These are phyloP conservation scores for Monochamus alternatus DNA, from an alignment of 2,888 invertebrate genomes.

Conservation along the genomic window DNA sequence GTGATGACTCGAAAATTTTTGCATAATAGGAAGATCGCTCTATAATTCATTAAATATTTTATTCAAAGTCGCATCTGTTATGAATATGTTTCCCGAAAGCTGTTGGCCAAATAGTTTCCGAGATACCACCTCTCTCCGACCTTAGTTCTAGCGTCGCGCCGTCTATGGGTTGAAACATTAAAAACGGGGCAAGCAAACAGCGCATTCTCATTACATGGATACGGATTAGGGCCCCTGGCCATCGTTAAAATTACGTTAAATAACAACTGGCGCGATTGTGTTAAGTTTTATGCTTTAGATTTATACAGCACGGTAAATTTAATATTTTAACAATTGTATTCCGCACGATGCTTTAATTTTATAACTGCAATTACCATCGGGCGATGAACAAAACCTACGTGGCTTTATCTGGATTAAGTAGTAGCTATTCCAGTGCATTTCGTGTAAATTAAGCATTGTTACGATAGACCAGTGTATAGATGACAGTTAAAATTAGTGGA, in stretches of 20 bases:
- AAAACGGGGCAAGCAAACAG: conserved; percentile 18
- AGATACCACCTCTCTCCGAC: no score
- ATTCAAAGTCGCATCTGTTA: no score
- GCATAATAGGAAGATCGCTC: no score
- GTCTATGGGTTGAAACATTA: conserved; percentile 1
- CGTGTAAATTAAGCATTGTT: no score
- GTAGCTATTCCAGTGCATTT: neutral
- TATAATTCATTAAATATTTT: no score
- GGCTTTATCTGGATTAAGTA: conserved; percentile 4
- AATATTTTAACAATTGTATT: conserved; percentile 20
- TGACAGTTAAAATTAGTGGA: no score
- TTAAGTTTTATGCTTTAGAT: conserved; percentile 26
- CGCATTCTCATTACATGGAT: conserved; percentile 15
- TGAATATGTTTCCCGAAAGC: no score
- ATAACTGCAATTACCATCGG: conserved; percentile 8
- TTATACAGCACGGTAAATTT: conserved; percentile 10
- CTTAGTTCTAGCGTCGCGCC: neutral
- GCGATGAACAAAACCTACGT: neutral
- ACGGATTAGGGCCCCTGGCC: conserved; percentile 19
- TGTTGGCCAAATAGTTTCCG: no score
- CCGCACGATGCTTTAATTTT: conserved; percentile 17
- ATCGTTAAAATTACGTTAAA: conserved; percentile 28
- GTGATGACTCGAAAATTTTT: no score
- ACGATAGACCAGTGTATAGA: no score
- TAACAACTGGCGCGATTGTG: conserved; percentile 22